A percentile compares a stretch with the other conserved stretches of the same genome.
phyloP scores from a whole-genome alignment of 2,113 vertebrate genomes.

The Epinephelus moara region DNA sequence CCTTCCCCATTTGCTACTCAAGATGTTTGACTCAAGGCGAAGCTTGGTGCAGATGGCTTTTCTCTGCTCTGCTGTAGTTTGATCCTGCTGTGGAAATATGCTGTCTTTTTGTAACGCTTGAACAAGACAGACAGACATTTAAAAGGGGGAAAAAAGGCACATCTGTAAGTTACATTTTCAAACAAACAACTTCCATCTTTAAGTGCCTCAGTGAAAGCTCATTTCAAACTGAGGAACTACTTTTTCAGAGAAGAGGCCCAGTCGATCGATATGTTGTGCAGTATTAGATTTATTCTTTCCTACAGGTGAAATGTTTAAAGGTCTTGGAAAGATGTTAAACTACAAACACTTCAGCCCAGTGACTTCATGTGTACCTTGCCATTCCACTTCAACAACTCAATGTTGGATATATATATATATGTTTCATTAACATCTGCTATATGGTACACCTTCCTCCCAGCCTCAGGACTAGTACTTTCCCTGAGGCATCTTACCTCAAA shows the following conservation, averaged over 20 bases:
- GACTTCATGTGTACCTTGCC: conserved; percentile 25
- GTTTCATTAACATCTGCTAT: conserved; percentile 71
- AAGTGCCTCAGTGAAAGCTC: conserved; percentile 31
- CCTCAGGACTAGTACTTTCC: conserved; percentile 47
- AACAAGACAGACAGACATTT: conserved; percentile 44
- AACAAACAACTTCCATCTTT: conserved; percentile 28
- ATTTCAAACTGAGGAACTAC: conserved; percentile 26
- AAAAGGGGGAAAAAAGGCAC: conserved; percentile 15
- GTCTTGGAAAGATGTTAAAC: conserved; percentile 4
- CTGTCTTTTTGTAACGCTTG: conserved; percentile 42
- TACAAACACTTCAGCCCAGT: conserved; percentile 8
- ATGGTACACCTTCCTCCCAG: conserved; percentile 40
- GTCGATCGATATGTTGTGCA: conserved; percentile 11
- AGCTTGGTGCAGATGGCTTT: conserved; percentile 63
- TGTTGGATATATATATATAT: conserved; percentile 49
- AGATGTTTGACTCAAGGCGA: conserved; percentile 74
- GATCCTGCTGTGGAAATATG: conserved; percentile 62
- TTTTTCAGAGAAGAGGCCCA: conserved; percentile 8
- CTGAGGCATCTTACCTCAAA: conserved; percentile 57
- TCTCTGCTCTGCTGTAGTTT: conserved; percentile 62
- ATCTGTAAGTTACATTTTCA: conserved; percentile 31
- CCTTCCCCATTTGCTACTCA: conserved; percentile 67
- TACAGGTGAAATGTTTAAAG: conserved; percentile 26
- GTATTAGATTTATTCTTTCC: conserved; percentile 12
- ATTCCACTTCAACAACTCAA: conserved; percentile 61